These are phyloP conservation scores for Hippocampus guttulatus DNA, from an alignment of 2,113 vertebrate genomes.

Conservation along the genomic window DNA sequence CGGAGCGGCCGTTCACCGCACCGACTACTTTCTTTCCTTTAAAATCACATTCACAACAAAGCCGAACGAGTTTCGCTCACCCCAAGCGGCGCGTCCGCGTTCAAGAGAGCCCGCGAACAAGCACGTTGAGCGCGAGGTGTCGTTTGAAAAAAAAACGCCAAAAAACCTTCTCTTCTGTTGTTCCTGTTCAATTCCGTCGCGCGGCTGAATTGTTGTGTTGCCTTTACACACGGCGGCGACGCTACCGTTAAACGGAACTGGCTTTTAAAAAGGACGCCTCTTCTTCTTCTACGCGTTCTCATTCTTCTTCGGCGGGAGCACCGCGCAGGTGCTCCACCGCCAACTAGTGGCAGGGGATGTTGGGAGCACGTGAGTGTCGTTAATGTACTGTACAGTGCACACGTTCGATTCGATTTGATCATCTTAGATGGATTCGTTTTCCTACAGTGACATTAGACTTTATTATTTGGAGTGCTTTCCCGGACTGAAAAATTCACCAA, in stretches of 20 bases:
- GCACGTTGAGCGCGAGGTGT: background rate
- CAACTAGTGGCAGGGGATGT: background rate
- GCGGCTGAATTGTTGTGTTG: background rate
- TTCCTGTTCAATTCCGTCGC: background rate
- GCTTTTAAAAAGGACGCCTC: constrained; percentile 63
- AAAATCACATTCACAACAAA: background rate
- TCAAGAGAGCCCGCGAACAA: background rate
- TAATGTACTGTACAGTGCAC: too few species aligned
- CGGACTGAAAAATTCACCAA: background rate
- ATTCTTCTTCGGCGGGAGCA: background rate
- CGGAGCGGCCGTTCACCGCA: too few species aligned
- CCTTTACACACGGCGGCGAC: constrained; percentile 4
- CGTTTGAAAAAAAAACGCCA: background rate
- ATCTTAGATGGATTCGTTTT: too few species aligned
- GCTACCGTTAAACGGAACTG: constrained; percentile 44
- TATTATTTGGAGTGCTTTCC: background rate
- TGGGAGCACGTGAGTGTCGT: background rate
- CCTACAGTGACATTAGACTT: background rate
- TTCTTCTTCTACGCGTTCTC: constrained; percentile 27
- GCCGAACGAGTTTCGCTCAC: background rate
- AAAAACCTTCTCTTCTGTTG: background rate
- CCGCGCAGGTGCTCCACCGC: background rate
- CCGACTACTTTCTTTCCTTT: background rate
- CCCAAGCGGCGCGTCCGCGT: background rate
- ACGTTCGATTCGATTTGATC: background rate